Evolutionary conservation across 2,888 invertebrate species (phyloP).

Genomic region (Herminia tarsipennalis): DNA sequence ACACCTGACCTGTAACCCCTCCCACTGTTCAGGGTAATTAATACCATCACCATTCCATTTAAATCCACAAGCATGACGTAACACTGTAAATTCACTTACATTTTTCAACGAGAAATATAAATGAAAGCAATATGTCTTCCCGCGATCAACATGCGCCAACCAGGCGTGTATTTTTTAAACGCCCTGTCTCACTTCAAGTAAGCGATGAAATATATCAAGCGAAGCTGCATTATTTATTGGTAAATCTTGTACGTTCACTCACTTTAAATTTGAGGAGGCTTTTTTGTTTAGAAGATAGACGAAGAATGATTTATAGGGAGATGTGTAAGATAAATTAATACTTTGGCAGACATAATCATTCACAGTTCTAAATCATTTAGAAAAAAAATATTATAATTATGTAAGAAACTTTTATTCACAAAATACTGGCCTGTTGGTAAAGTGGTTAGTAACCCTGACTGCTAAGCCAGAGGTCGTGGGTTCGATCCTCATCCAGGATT

Average conservation of each 20-base stretch:
- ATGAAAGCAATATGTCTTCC: conserved; percentile 43
- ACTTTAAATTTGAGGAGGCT: conserved; percentile 13
- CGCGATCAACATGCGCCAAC: conserved; percentile 33
- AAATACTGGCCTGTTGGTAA: too few relatives aligned
- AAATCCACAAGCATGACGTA: conserved; percentile 10
- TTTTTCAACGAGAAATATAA: conserved; percentile 37
- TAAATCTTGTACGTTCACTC: conserved; percentile 24
- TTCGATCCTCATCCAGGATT: too few relatives aligned
- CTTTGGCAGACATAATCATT: too few relatives aligned
- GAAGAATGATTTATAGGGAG: conserved; percentile 8
- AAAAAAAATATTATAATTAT: too few relatives aligned
- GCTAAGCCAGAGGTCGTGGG: too few relatives aligned
- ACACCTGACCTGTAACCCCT: too few relatives aligned
- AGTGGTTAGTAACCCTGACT: too few relatives aligned
- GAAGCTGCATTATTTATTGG: conserved; percentile 32
- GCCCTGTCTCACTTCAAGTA: conserved; percentile 22
- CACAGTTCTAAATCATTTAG: too few relatives aligned
- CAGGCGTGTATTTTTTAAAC: conserved; percentile 37
- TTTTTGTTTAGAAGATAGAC: conserved; percentile 7
- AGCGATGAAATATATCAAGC: conserved; percentile 39
- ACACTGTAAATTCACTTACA: conserved; percentile 39
- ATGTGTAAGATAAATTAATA: not conserved
- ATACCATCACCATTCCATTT: not conserved
- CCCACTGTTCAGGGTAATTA: not conserved
- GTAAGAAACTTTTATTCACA: too few relatives aligned